Conservation (phyloP, 2,888 invertebrate genomes). For the Hirtodrosophila histrioides region DNA sequence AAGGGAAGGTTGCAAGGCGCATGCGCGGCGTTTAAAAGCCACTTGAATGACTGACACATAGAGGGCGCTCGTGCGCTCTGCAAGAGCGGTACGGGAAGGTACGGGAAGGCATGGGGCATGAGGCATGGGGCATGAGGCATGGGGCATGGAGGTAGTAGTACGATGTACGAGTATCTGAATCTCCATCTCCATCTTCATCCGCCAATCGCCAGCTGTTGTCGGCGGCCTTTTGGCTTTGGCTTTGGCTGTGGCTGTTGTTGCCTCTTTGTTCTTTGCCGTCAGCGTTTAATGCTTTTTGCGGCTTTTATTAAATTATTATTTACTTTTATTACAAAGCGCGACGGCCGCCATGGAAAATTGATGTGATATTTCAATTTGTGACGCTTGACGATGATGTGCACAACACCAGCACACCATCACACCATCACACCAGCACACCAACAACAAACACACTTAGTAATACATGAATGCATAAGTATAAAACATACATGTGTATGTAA, state of each 20-base stretch:
- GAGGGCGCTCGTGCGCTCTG: conserved; percentile 55
- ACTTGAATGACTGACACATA: conserved; percentile 58
- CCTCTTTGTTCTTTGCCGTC: conserved; percentile 74
- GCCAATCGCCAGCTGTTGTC: conserved; percentile 49
- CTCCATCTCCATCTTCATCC: conserved; percentile 24
- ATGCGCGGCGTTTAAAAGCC: conserved; percentile 57
- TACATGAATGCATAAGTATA: conserved; percentile 2
- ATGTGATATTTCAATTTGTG: conserved; percentile 76
- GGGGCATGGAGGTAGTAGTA: conserved; percentile 1
- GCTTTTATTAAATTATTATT: conserved; percentile 79
- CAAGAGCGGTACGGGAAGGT: not conserved
- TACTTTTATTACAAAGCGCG: conserved; percentile 78
- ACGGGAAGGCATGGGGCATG: not conserved
- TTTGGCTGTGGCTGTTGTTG: conserved; percentile 51
- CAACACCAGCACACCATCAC: conserved; percentile 8
- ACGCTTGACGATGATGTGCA: conserved; percentile 56
- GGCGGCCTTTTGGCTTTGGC: conserved; percentile 49
- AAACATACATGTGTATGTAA: not conserved
- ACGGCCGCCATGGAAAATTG: conserved; percentile 73
- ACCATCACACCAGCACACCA: not conserved
- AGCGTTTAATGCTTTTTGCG: conserved; percentile 66
- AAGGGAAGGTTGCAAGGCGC: conserved; percentile 33
- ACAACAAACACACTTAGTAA: conserved; percentile 1
- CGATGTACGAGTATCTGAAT: conserved; percentile 27
- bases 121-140: not conserved